Conservation (phyloP, 92 coral and sea anemone genomes). For the Bergia puertoricense region DNA sequence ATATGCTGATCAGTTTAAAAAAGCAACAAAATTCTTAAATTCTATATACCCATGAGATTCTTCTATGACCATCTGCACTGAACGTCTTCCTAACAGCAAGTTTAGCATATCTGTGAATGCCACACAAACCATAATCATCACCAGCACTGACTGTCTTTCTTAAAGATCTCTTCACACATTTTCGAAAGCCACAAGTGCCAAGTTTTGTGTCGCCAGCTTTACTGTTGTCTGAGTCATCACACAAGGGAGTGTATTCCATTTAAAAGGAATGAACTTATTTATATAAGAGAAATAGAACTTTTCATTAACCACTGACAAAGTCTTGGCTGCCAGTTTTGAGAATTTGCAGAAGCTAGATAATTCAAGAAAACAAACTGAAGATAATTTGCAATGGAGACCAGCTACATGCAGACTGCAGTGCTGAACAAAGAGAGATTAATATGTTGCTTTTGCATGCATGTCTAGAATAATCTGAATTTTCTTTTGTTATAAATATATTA, state of each 20-base stretch:
- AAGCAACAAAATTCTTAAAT: not conserved
- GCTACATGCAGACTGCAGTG: not conserved
- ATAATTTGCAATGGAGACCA: not conserved
- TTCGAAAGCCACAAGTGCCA: not conserved
- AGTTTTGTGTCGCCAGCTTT: not conserved
- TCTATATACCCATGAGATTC: not conserved
- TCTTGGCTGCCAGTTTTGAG: not conserved
- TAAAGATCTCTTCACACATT: not conserved
- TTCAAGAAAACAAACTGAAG: not conserved
- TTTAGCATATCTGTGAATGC: not conserved
- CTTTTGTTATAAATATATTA: conserved; percentile 4
- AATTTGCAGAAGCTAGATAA: not conserved
- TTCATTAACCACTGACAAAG: not conserved
- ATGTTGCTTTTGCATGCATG: not conserved
- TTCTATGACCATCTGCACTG: not conserved
- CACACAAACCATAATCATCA: not conserved
- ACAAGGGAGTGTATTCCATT: conserved; percentile 26
- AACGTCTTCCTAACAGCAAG: conserved; percentile 21
- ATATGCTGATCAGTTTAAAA: not conserved
- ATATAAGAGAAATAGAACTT: not conserved
- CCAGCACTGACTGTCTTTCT: not conserved
- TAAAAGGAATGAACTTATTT: too few species aligned
- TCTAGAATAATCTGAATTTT: not conserved
- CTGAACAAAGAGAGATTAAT: not conserved
- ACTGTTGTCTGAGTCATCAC: not conserved